phyloP scores from a whole-genome alignment of 2,797 vertebrate genomes.

The Alcedo atthis region DNA sequence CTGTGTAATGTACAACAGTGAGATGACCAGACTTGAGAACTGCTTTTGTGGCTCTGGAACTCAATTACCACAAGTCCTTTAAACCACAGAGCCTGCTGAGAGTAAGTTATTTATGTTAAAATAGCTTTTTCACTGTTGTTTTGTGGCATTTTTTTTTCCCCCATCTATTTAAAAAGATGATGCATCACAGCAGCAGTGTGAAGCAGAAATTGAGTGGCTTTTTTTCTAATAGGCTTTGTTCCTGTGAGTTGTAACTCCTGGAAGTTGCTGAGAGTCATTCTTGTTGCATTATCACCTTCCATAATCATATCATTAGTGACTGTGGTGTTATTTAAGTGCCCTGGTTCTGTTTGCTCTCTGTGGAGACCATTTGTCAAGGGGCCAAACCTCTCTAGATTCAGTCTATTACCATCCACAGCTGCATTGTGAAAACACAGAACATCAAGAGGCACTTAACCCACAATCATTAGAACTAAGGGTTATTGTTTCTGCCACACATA shows the following conservation, averaged over 20 bases:
- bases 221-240: background rate
- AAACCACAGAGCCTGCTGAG: background rate
- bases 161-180: background rate
- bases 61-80: background rate
- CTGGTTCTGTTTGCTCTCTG: slow-evolving; percentile 33
- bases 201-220: background rate
- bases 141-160: background rate
- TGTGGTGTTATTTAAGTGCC: slow-evolving; percentile 55
- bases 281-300: slow-evolving; percentile 58
- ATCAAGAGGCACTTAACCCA: slow-evolving; percentile 43
- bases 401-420: background rate
- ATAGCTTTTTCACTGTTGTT: background rate
- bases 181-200: background rate
- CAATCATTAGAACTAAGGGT: background rate
- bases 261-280: slow-evolving; percentile 46
- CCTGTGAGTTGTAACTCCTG: slow-evolving; percentile 12
- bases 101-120: slow-evolving; percentile 4
- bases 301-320: slow-evolving; percentile 57
- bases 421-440: background rate
- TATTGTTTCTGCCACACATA: background rate
- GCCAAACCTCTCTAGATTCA: slow-evolving; percentile 25
- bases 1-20: background rate
- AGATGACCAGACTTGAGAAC: background rate
- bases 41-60: slow-evolving; percentile 9
- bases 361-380: slow-evolving; percentile 36